Evolutionary conservation across 2,888 invertebrate genomes (phyloP), one percentile per base, ranked within the genome.

Genomic region (Zygogramma bicolorata): DNA sequence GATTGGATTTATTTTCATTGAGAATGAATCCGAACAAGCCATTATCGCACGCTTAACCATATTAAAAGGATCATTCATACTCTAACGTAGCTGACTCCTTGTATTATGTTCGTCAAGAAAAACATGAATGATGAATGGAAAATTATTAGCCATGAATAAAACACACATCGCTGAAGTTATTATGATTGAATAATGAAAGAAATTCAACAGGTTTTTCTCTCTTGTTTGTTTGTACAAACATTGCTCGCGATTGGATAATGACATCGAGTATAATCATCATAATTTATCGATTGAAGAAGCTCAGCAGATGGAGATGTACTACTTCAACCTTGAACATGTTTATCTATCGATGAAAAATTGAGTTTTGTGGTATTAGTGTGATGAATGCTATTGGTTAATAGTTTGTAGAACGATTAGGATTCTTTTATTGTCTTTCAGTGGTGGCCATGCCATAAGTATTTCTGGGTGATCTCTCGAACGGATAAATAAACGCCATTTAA

Each of bases 141-240:
- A 57, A 40, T 59, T 59, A 66, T 66, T 10, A 66, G 58, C 40
- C 66, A 58, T 66, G 29, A 66, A 61, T 34, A 61, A 61, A 61
- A 66, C 42, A 34, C 58, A 40, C 57, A 59, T 66, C 40, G 34
- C 59, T 66, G 58, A 38, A 57, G 66, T 66, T 59, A 66, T 66
- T 65, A 13, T 38, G 66, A 59, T 59, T 27, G 66, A 66, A 57
- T 66, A 25, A 66, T 66, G 18, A 59, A 29, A 58, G 40, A 40
- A 66, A 65, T 34, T 65, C 34, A 65, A 57, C 40, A 27, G 22
- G 22, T 38, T 65, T 59, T 38, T 59, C 57, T 58, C 58, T 29
- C 20, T 40, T 66, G 53, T 40, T 10, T 66, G 59, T 59, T 66
- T 66, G 29, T 42, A 38, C 58, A 66, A 59, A 40, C 66, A 66